Conservation (phyloP, 2,113 vertebrate species). For the Melanerpes formicivorus region DNA sequence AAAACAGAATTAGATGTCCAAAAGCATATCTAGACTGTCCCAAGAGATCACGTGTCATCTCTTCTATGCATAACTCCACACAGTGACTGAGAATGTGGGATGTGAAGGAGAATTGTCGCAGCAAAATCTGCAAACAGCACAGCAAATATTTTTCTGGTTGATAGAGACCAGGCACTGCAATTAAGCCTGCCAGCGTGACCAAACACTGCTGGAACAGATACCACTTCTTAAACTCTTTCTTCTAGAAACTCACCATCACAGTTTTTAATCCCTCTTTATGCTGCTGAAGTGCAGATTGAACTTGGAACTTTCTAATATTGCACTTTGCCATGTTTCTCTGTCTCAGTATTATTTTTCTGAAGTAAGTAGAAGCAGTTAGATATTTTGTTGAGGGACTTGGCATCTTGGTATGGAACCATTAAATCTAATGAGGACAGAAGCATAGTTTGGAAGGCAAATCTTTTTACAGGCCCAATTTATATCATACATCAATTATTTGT, state of each 20-base stretch:
- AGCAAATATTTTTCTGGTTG: background rate
- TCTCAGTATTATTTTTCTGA: background rate
- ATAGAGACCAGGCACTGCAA: background rate
- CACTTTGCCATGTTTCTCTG: background rate
- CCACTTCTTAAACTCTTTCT: background rate
- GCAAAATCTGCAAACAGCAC: background rate
- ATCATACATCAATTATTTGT: background rate
- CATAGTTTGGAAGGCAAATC: background rate
- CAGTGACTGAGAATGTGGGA: background rate
- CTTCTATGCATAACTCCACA: background rate
- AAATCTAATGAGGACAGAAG: conserved; percentile 1
- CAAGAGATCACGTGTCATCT: background rate
- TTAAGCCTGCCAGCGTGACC: background rate
- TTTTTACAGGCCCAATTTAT: background rate
- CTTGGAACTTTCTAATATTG: conserved; percentile 28
- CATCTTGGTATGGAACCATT: background rate
- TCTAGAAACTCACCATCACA: background rate
- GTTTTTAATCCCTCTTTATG: background rate
- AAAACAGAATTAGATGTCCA: background rate
- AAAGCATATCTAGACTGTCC: background rate
- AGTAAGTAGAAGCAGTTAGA: background rate
- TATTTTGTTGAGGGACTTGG: background rate
- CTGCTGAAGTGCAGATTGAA: background rate
- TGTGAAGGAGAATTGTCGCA: background rate
- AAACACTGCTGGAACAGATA: background rate